Evolutionary conservation across 2,113 vertebrate genomes (phyloP), one percentile per base, ranked within the genome.

Genomic region (Microtus richardsoni): DNA sequence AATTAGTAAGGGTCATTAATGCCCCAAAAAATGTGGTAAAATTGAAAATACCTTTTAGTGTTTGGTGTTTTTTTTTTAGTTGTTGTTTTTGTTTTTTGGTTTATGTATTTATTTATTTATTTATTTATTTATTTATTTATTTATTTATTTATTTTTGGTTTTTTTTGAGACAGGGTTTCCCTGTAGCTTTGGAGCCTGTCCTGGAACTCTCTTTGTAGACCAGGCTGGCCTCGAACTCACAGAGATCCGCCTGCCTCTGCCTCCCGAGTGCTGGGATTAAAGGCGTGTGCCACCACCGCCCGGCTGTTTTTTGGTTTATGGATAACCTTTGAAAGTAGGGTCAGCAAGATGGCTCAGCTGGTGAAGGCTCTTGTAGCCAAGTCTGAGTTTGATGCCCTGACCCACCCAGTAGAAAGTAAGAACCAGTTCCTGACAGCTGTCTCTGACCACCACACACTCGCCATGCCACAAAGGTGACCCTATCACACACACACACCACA

Each of bases 1-100:
- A 94, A 89, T 95, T 71, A 96, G 7, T 36, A 86, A 94, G 91
- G 49, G 24, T 24, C n/a, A 44, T 73, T 79, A 83, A 90, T 60
- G 39, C 71, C 17, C 54, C 5, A 77, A 91, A 96, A 85, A 92
- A 79, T 70, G 70, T 21, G 39, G 30, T 87, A 91, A 93, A 96
- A 79, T 74, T 92, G 49, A 80, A 96, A 95, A 89, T 75, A 26
- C 52, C 52, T 54, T 54, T 54, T 54, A 54, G 52, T 54, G 52
- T 16, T 54, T 52, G 13, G 0, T 3, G 3, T 3, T 52, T 52
- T 52, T 14, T 52, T 52, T 52, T 52, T 52, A 11, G 49, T 52
- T 88, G 74, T 80, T 80, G n/a, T 19, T 54, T 58, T 24, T 79
- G 36, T 19, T 54, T 58, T 24, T n/a, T n/a, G n/a, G n/a, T n/a